Evolutionary conservation across 1,140 invertebrate genomes (phyloP), one percentile per base, ranked within the genome.

Genomic region (Chrysoperla carnea): DNA sequence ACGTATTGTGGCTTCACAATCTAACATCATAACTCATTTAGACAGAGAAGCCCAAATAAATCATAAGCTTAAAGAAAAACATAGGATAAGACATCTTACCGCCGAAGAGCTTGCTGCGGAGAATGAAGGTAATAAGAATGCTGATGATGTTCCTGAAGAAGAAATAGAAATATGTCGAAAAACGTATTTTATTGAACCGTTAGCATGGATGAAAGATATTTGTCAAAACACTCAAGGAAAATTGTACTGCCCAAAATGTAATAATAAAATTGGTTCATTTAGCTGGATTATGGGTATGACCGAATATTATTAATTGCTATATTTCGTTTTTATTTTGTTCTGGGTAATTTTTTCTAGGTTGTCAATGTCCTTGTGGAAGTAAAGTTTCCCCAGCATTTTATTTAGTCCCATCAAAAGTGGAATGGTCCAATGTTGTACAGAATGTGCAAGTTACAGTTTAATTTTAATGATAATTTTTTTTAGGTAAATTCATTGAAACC

Each of bases 301-400:
- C 39, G 11, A 36, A 37, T 4, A 47, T 17, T 15, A 48, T 27
- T 35, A 13, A 33, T 39, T 27, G 29, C 2, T 29, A 33, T 36
- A 37, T 47, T 44, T 50, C 46, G 15, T 29, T n/a, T 17, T 27
- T 33, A 42, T 27, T 12, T 17, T 13, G 9, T 40, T 8, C 4
- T 6, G 40, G 6, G 41, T 49, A 12, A 37, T n/a, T 45, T 48
- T 37, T 66, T 62, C 33, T 65, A 66, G 80, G 79, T 42, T 84
- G 78, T 51, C 76, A 82, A 46, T 89, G 85, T 60, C 81, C 82
- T 3, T 89, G 85, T 59, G 84, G 84, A 4, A 75, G 76, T 45
- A 81, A 83, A 59, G 79, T 86, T 41, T 78, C 82, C 13, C 85
- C 85, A 1, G 82, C 82, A 7, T 89, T 88, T 65, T 88, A 88